These are phyloP conservation scores for Drosophila mayaguana DNA, from an alignment of 2,888 invertebrate genomes.

Conservation along the genomic window DNA sequence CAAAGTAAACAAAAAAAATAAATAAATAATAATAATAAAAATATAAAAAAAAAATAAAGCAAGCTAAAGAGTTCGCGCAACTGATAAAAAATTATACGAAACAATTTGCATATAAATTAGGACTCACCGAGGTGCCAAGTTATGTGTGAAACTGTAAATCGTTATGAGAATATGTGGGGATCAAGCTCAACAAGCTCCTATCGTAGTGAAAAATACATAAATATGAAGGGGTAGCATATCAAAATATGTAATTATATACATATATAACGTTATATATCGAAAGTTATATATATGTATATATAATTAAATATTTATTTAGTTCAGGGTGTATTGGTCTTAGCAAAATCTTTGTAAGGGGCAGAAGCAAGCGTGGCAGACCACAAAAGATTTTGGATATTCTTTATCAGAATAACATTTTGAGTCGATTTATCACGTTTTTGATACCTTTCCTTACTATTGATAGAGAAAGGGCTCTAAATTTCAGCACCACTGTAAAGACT, in stretches of 20 bases:
- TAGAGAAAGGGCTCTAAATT: too few relatives aligned
- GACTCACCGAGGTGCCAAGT: constrained; percentile 67
- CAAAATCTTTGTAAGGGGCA: too few relatives aligned
- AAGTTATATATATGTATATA: neutral
- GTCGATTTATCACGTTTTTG: too few relatives aligned
- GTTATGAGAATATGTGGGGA: neutral
- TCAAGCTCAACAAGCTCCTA: neutral
- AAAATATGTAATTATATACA: neutral
- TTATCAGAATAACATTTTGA: too few relatives aligned
- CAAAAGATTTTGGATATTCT: too few relatives aligned
- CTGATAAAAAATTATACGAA: constrained; percentile 57
- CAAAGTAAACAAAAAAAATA: neutral
- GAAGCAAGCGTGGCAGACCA: too few relatives aligned
- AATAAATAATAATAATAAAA: too few relatives aligned
- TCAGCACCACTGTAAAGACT: too few relatives aligned
- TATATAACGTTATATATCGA: neutral
- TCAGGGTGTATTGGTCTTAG: too few relatives aligned
- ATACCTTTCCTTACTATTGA: too few relatives aligned
- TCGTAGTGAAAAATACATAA: neutral
- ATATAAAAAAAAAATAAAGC: neutral
- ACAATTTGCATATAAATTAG: constrained; percentile 78
- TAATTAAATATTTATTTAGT: neutral
- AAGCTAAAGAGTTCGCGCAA: constrained; percentile 51
- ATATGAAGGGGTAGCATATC: neutral
- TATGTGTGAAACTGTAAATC: constrained; percentile 14